Conservation (phyloP, 2,797 vertebrate species). For the Limnodromus scolopaceus region DNA sequence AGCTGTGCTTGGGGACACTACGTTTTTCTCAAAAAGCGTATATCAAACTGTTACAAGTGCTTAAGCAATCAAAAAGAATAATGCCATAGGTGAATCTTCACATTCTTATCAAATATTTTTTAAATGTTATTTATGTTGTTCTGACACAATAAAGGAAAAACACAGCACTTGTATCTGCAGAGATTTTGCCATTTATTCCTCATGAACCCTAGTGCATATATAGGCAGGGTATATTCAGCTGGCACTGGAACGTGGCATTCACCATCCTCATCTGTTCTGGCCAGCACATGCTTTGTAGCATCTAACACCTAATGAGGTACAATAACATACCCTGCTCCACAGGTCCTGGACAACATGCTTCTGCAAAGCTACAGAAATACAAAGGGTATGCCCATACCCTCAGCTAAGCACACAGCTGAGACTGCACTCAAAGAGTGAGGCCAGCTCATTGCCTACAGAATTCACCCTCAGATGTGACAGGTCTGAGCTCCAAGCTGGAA, state of each 20-base stretch:
- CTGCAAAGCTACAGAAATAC: not conserved
- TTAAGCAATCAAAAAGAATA: not conserved
- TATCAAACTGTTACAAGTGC: not conserved
- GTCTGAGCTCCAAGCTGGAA: not conserved
- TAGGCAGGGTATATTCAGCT: not conserved
- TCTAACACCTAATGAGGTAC: not conserved
- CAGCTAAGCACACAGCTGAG: not conserved
- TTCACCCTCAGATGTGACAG: not conserved
- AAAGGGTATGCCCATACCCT: not conserved
- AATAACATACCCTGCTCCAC: not conserved
- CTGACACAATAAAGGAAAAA: not conserved
- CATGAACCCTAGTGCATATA: not conserved
- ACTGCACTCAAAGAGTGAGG: not conserved
- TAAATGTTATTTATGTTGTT: not conserved
- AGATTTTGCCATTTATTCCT: not conserved
- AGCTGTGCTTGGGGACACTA: not conserved
- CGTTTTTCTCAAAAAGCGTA: not conserved
- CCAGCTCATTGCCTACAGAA: not conserved
- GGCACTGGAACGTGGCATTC: not conserved
- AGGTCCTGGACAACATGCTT: not conserved
- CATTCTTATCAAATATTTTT: not conserved
- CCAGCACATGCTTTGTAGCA: not conserved
- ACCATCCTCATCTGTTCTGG: not conserved
- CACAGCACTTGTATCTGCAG: not conserved
- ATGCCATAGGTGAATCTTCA: not conserved